These are phyloP conservation scores for Rhyacophila brunnea DNA, from an alignment of 1,140 invertebrate genomes.

Conservation along the genomic window DNA sequence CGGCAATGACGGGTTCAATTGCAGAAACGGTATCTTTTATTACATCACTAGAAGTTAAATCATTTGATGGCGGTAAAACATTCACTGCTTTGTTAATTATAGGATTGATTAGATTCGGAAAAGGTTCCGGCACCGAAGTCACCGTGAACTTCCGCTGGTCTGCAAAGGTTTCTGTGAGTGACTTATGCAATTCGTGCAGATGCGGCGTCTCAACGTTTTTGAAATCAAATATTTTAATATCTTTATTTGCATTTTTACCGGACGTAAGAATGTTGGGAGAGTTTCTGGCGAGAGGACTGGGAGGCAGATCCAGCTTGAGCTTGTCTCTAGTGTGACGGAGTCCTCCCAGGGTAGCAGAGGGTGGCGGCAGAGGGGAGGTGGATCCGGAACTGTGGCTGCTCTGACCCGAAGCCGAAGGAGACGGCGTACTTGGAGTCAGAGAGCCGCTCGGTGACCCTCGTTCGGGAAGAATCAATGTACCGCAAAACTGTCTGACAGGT, in stretches of 20 bases:
- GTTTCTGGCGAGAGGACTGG: constrained; percentile 44
- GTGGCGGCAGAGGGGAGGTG: constrained; percentile 14
- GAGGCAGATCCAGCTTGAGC: constrained; percentile 68
- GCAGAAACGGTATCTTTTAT: too few species aligned
- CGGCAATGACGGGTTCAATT: too few species aligned
- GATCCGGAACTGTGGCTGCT: constrained; percentile 44
- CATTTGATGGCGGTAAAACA: too few species aligned
- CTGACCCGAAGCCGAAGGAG: constrained; percentile 46
- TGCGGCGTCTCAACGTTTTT: constrained; percentile 23
- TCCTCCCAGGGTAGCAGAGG: constrained; percentile 58
- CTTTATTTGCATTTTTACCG: constrained; percentile 26
- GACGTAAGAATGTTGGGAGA: constrained; percentile 18
- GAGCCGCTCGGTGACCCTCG: constrained; percentile 36
- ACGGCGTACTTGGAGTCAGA: constrained; percentile 40
- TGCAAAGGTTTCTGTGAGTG: constrained; percentile 6
- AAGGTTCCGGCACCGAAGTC: too few species aligned
- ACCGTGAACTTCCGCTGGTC: background rate
- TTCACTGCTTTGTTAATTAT: too few species aligned
- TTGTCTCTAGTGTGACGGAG: constrained; percentile 69
- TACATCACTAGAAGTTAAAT: too few species aligned
- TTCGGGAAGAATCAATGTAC: constrained; percentile 24
- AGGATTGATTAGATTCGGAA: too few species aligned
- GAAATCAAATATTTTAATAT: constrained; percentile 32
- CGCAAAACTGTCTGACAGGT: constrained; percentile 15
- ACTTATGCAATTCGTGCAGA: constrained; percentile 10